A percentile compares a stretch with the other conserved stretches of the same genome.
These are phyloP conservation scores for Tipula unca DNA, from an alignment of 2,888 invertebrate species.

Conservation along the genomic window DNA sequence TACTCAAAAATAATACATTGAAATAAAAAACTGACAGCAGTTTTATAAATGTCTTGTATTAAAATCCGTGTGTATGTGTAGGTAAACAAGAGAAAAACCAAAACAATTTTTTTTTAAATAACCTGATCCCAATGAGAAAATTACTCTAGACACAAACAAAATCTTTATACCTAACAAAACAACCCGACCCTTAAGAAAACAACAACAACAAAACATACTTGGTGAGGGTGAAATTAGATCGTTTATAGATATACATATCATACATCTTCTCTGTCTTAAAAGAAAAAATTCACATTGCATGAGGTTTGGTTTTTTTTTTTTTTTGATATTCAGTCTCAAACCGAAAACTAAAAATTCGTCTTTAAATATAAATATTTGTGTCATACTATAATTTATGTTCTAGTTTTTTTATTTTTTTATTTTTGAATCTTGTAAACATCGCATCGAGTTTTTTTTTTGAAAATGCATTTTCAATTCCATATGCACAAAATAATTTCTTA, in stretches of 20 bases:
- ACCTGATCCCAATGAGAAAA: constrained; percentile 1
- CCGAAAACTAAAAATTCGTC: background rate
- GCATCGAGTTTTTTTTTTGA: background rate
- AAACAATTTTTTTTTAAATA: background rate
- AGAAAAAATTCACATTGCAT: background rate
- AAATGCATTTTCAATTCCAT: constrained; percentile 8
- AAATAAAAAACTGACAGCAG: background rate
- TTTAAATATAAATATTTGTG: constrained; percentile 14
- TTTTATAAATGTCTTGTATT: background rate
- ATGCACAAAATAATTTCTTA: background rate
- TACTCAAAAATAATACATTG: background rate
- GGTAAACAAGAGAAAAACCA: background rate
- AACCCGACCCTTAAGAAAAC: background rate
- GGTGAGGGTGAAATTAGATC: background rate
- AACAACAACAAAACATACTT: background rate
- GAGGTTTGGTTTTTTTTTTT: background rate
- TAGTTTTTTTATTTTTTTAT: background rate
- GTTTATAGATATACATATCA: background rate
- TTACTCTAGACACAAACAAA: background rate
- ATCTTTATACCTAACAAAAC: background rate
- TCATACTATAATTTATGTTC: background rate
- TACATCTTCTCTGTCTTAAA: background rate
- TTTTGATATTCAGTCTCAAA: background rate
- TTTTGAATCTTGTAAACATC: background rate
- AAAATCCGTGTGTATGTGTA: background rate